Percentiles rank a stretch among this genome's conserved stretches.
phyloP scores from a whole-genome alignment of 2,113 vertebrate genomes.

The Plotosus lineatus region DNA sequence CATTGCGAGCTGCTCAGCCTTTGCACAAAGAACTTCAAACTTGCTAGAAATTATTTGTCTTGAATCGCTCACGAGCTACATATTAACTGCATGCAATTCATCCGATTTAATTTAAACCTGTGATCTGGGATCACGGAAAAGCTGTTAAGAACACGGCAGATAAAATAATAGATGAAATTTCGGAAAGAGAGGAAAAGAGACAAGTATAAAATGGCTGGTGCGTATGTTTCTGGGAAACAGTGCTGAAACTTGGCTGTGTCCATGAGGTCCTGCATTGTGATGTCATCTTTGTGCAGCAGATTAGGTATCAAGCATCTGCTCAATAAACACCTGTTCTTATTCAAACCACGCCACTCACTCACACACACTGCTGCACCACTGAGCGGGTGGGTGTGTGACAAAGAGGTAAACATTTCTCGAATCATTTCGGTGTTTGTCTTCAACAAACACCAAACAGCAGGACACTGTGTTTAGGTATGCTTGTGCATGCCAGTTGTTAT shows the following conservation, averaged over 20 bases:
- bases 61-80: background rate
- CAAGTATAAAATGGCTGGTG: slow-evolving; percentile 22
- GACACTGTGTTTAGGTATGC: background rate
- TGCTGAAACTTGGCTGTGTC: slow-evolving; percentile 18
- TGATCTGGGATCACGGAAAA: background rate
- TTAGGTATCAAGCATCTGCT: slow-evolving; percentile 46
- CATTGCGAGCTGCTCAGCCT: too few species aligned
- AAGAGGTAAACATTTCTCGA: background rate
- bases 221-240: slow-evolving; percentile 48
- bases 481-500: background rate
- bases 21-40: too few species aligned
- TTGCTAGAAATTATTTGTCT: background rate
- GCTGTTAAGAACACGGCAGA: background rate
- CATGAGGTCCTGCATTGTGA: slow-evolving; percentile 37
- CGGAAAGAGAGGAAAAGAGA: background rate
- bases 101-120: background rate
- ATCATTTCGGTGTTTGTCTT: background rate
- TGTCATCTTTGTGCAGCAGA: slow-evolving; percentile 37
- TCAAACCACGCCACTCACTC: slow-evolving; percentile 35
- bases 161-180: background rate
- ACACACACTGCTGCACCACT: background rate
- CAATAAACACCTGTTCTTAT: slow-evolving; percentile 46
- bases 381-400: slow-evolving; percentile 3
- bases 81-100: background rate
- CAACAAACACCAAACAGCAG: background rate